Base-by-base conservation (phyloP, 2,797 vertebrate genomes). In the Jordanella pulchra region DNA sequence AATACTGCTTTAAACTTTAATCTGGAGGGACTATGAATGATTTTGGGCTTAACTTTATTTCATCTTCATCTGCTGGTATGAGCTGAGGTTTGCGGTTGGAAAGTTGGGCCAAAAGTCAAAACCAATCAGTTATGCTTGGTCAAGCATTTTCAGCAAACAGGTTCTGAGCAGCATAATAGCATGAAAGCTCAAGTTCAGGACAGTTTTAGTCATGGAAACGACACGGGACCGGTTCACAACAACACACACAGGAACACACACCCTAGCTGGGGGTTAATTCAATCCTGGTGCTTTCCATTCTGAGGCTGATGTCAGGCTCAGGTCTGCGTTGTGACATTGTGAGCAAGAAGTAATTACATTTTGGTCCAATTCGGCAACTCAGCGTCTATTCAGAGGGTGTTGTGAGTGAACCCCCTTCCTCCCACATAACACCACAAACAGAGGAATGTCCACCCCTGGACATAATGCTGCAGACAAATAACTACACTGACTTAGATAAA, bases 301-400 rank as follows among this genome's bases (percentile, higher is more conserved):
- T 90, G 83, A 91, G 85, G 86, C 87, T 80, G 88, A 90, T 93
- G 93, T 93, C 92, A 93, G 91, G 85, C 85, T 87, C 75, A 64
- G 89, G 87, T 91, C 91, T 90, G 84, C 85, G 79, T 85, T 87
- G 88, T 92, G 92, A 94, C 92, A 93, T 90, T 93, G 93, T 92
- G 88, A 92, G 89, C 76, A 82, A 90, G 86, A 90, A 84, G 90
- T 94, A 94, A 94, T 94, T 93, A 92, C 89, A 93, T 94, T 95
- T 94, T 85, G 85, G 90, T 86, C 89, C 89, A 90, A 90, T 90
- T 83, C 75, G 67, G 86, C 85, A 56, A 92, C 89, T 93, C 91
- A 92, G 88, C 87, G 80, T 92, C 89, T 93, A 88, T 87, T 88
- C 84, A 84, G 86, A 87, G 82, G 81, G 71, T 88, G 85, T 87